A percentile compares a stretch with the other conserved stretches of the same genome.
Conservation (phyloP, 2,797 vertebrate genomes). For the Momotus momota region DNA sequence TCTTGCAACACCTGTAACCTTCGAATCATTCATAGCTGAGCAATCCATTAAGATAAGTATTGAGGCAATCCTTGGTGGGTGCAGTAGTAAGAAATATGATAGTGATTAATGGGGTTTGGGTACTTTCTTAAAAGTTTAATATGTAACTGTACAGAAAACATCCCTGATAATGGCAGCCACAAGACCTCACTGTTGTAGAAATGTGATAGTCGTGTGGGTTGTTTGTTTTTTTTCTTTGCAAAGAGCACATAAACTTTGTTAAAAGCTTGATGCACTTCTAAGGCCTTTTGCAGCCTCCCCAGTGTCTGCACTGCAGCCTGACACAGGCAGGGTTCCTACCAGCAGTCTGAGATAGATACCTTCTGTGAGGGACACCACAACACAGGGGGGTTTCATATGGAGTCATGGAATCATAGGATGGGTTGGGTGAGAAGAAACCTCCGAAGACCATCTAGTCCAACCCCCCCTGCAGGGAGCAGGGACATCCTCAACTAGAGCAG, state of each 20-base stretch:
- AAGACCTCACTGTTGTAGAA: neutral
- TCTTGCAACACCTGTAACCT: slow-evolving; percentile 48
- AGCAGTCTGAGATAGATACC: neutral
- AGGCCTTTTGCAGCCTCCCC: neutral
- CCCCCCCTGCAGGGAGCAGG: too few species aligned
- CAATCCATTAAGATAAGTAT: slow-evolving; percentile 39
- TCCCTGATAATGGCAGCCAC: neutral
- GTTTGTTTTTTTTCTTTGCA: neutral
- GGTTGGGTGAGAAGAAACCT: too few species aligned
- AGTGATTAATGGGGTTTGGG: neutral
- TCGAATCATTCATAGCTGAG: neutral
- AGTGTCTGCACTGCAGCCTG: neutral
- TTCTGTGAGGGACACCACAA: accelerated
- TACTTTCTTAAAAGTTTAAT: slow-evolving; percentile 10
- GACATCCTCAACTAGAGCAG: too few species aligned
- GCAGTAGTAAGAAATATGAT: neutral
- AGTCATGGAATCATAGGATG: too few species aligned
- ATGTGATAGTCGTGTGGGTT: neutral
- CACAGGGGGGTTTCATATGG: accelerated
- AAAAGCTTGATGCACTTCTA: neutral
- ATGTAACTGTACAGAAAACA: neutral
- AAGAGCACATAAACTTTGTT: neutral
- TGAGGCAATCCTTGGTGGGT: slow-evolving; percentile 10
- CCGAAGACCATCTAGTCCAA: too few species aligned
- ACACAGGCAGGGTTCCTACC: accelerated